Evolutionary conservation across 2,797 vertebrate genomes (phyloP), one percentile per base, ranked within the genome.

Genomic region (Cottoperca gobio): DNA sequence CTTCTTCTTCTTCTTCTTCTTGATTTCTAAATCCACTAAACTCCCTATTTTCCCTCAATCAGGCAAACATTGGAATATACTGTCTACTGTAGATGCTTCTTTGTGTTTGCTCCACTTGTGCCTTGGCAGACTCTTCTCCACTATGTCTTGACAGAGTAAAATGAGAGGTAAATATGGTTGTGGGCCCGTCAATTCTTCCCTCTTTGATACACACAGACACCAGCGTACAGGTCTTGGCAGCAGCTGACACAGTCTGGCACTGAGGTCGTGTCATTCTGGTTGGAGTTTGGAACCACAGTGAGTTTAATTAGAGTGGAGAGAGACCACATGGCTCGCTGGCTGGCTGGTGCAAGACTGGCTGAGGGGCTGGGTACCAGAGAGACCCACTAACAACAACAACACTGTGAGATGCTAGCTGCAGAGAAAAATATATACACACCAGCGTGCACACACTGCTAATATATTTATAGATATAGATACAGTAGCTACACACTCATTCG

Each of bases 251-350:
- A 52, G 53, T 72, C 70, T 89, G 86, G 87, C 87, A 70, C 13
- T 23, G 69, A 79, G 80, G 76, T 79, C 78, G 76, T 72, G 80
- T 81, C 75, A 87, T 76, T 84, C 84, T 87, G 83, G 80, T 88
- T 76, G 72, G 78, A 60, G 77, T 89, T 85, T 78, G 88, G 83
- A 93, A 78, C 84, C 91, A 91, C 80, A 64, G 83, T 72, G 86
- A 88, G 86, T 90, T 92, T 94, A 92, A 94, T 94, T 90, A 93
- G 87, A 83, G 66, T 82, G 83, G 85, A 88, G 80, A 82, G 72
- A 63, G 83, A 87, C 86, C 87, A 87, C 88, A 89, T 87, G 91
- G 86, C 71, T 88, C 81, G 70, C 66, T 85, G 71, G 70, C 66
- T 85, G 71, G 53, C 74, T 88, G 79, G 48, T 76, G 77, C 59